Percentiles rank a stretch among this genome's conserved stretches.
phyloP scores from a whole-genome alignment of 2,888 invertebrate species.

The Dysmachus trigonus region DNA sequence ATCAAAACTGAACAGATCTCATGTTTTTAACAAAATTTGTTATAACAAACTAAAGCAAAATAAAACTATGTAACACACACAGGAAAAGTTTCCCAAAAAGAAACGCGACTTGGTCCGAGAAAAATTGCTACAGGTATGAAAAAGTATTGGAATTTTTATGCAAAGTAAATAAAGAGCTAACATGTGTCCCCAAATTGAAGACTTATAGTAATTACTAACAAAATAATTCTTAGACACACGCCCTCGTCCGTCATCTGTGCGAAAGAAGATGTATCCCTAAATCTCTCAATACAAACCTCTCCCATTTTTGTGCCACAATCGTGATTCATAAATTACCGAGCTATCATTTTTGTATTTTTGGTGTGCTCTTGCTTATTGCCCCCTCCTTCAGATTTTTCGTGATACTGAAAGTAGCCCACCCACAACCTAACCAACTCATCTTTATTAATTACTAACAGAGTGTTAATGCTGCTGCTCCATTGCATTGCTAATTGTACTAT shows the following conservation, averaged over 20 bases:
- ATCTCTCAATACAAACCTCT: neutral
- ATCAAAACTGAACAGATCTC: conserved; percentile 6
- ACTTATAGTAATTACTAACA: conserved; percentile 18
- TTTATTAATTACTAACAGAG: conserved; percentile 37
- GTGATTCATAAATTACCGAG: neutral
- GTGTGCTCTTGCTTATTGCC: neutral
- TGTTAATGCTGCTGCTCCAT: conserved; percentile 19
- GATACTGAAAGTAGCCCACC: neutral
- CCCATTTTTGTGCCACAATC: neutral
- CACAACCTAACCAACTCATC: neutral
- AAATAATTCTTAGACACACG: neutral
- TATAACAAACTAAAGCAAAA: conserved; percentile 44
- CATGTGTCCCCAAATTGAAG: neutral
- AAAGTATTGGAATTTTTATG: conserved; percentile 7
- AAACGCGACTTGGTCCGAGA: conserved; percentile 81
- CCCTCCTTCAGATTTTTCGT: neutral
- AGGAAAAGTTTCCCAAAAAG: conserved; percentile 83
- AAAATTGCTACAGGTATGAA: conserved; percentile 67
- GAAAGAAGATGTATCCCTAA: neutral
- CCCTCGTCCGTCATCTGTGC: neutral
- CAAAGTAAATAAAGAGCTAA: conserved; percentile 12
- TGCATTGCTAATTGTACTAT: conserved; percentile 13
- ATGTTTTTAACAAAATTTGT: conserved; percentile 22
- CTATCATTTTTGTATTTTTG: neutral
- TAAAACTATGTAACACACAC: conserved; percentile 57